A percentile compares a stretch with the other conserved stretches of the same genome.
These are phyloP conservation scores for Channa argus DNA, from an alignment of 2,113 vertebrate genomes.

Conservation along the genomic window DNA sequence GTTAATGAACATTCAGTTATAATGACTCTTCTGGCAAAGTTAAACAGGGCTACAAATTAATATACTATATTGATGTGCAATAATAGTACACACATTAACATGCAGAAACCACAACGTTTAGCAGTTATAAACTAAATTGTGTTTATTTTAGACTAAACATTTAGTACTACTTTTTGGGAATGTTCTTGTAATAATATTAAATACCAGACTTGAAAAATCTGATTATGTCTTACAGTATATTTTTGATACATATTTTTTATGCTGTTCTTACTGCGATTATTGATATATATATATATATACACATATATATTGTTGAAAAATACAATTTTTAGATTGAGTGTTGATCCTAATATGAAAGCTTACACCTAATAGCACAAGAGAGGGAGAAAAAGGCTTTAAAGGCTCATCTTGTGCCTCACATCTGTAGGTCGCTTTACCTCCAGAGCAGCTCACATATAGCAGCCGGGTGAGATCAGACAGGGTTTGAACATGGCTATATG, in stretches of 20 bases:
- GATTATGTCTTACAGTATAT: no score
- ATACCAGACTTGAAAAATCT: no score
- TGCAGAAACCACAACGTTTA: no score
- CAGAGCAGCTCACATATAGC: no score
- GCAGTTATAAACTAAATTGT: no score
- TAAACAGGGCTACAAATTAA: neutral
- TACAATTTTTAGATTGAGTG: neutral
- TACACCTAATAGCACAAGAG: neutral
- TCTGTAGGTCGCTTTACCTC: neutral
- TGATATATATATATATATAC: neutral
- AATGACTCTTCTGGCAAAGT: neutral
- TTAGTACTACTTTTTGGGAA: no score
- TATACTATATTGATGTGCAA: neutral
- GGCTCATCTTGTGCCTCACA: neutral
- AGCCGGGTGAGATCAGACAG: neutral
- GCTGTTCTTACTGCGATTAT: no score
- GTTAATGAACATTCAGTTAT: neutral
- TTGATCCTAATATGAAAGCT: neutral
- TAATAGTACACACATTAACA: neutral
- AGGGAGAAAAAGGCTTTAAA: neutral
- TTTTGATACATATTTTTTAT: no score
- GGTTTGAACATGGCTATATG: neutral
- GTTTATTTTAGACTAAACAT: no score
- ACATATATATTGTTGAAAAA: neutral
- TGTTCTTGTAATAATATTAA: no score